Percentiles rank a stretch among this genome's conserved stretches.
phyloP scores from a whole-genome alignment of 2,797 vertebrate genomes.

The Microctenopoma lineatum region DNA sequence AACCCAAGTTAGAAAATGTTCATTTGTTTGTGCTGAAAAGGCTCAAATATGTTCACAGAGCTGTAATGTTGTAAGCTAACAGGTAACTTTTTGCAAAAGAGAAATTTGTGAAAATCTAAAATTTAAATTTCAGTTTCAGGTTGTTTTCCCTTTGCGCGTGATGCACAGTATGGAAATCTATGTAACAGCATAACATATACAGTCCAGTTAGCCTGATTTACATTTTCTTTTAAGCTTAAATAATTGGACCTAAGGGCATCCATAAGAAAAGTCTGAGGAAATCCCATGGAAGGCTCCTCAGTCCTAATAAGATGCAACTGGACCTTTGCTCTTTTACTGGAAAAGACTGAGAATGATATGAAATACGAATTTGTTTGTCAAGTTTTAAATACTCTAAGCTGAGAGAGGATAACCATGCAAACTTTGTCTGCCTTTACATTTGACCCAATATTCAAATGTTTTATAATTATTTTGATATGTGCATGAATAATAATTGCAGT shows the following conservation, averaged over 20 bases:
- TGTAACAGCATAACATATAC: conserved; percentile 23
- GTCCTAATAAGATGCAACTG: conserved; percentile 4
- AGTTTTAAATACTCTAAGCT: not conserved
- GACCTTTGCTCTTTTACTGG: conserved; percentile 12
- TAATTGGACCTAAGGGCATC: conserved; percentile 21
- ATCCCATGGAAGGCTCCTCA: not conserved
- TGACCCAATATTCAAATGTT: too few species aligned
- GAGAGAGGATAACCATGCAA: conserved; percentile 6
- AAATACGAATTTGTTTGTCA: conserved; percentile 21
- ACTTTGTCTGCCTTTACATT: not conserved
- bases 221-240: conserved; percentile 41
- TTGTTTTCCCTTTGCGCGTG: not conserved
- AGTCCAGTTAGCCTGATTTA: conserved; percentile 31
- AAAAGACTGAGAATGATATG: not conserved
- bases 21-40: not conserved
- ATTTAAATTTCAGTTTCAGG: not conserved
- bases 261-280: conserved; percentile 1
- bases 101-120: not conserved
- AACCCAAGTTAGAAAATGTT: not conserved
- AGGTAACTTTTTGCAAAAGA: too few species aligned
- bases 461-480: conserved; percentile 1
- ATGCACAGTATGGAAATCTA: conserved; percentile 38
- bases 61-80: not conserved
- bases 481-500: not conserved
- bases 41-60: not conserved